Evolutionary conservation across 2,888 invertebrate species (phyloP).

Genomic region (Epirrhoe alternata): DNA sequence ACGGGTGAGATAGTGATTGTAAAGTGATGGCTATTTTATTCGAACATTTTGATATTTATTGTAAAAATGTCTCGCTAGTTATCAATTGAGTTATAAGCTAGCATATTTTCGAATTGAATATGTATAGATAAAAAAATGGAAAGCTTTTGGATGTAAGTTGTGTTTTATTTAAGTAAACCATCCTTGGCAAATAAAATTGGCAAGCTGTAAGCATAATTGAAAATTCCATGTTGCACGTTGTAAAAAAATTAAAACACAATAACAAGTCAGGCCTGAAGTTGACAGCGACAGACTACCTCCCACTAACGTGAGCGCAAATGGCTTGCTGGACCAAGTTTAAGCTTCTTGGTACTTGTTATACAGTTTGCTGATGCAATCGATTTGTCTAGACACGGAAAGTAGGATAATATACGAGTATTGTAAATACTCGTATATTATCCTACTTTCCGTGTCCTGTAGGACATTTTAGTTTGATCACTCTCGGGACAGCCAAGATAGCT

Average conservation of each 20-base stretch:
- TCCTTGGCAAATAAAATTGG: conserved; percentile 6
- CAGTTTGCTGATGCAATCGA: conserved; percentile 45
- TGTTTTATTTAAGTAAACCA: conserved; percentile 1
- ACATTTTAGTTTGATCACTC: not conserved
- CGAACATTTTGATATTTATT: not conserved
- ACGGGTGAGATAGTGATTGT: conserved; percentile 2
- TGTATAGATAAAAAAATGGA: not conserved
- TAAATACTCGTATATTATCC: conserved; percentile 21
- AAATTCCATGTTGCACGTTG: conserved; percentile 46
- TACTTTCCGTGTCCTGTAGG: conserved; percentile 23
- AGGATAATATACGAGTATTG: conserved; percentile 19
- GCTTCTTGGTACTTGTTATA: conserved; percentile 46
- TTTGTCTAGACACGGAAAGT: conserved; percentile 38
- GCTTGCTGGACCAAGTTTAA: conserved; percentile 50
- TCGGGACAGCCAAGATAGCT: not conserved
- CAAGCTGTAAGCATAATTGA: conserved; percentile 25
- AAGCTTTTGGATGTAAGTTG: not conserved
- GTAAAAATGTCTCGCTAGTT: not conserved
- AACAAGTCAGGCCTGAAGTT: conserved; percentile 69
- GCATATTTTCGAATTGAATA: not conserved
- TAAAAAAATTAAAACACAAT: conserved; percentile 60
- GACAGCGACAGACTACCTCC: conserved; percentile 66
- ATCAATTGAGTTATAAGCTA: not conserved
- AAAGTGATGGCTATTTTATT: not conserved
- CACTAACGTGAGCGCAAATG: conserved; percentile 40